These are phyloP conservation scores for Pseudomugil tenellus DNA, from an alignment of 2,797 vertebrate genomes.

Conservation along the genomic window DNA sequence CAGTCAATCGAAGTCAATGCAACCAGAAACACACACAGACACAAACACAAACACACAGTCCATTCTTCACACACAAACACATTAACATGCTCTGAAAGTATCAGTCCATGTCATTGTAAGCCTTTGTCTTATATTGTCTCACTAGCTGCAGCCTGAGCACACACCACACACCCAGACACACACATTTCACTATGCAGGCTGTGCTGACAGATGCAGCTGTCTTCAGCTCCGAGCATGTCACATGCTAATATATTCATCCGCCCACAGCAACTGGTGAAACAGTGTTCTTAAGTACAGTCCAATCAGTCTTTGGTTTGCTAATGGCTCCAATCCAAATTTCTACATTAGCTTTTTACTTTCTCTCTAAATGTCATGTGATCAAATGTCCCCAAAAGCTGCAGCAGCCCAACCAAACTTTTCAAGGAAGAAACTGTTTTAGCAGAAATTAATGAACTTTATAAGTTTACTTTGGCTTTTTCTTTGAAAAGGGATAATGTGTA, in stretches of 20 bases:
- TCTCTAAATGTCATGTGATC: slow-evolving; percentile 58
- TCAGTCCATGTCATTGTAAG: slow-evolving; percentile 56
- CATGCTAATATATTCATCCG: slow-evolving; percentile 74
- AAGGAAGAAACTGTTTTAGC: slow-evolving; percentile 41
- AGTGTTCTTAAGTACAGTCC: slow-evolving; percentile 69
- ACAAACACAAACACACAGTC: slow-evolving; percentile 12
- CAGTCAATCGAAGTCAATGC: slow-evolving; percentile 9
- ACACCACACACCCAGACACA: slow-evolving; percentile 25
- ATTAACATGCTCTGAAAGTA: slow-evolving; percentile 53
- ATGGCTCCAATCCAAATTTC: slow-evolving; percentile 67
- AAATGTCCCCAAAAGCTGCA: slow-evolving; percentile 51
- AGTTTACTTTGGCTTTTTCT: slow-evolving; percentile 36
- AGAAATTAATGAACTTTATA: slow-evolving; percentile 40
- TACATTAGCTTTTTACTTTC: slow-evolving; percentile 50
- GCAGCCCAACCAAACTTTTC: slow-evolving; percentile 36
- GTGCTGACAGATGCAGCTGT: slow-evolving; percentile 58
- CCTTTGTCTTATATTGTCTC: slow-evolving; percentile 27
- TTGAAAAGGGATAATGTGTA: no score
- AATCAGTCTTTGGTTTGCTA: slow-evolving; percentile 69
- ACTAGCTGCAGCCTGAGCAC: slow-evolving; percentile 28
- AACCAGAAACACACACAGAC: neutral
- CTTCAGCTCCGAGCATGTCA: slow-evolving; percentile 66
- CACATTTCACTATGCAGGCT: slow-evolving; percentile 49
- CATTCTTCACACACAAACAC: slow-evolving; percentile 30
- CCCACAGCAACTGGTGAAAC: slow-evolving; percentile 70